Base-by-base conservation (phyloP, 2,888 invertebrate species). In the Xestia ashworthii region DNA sequence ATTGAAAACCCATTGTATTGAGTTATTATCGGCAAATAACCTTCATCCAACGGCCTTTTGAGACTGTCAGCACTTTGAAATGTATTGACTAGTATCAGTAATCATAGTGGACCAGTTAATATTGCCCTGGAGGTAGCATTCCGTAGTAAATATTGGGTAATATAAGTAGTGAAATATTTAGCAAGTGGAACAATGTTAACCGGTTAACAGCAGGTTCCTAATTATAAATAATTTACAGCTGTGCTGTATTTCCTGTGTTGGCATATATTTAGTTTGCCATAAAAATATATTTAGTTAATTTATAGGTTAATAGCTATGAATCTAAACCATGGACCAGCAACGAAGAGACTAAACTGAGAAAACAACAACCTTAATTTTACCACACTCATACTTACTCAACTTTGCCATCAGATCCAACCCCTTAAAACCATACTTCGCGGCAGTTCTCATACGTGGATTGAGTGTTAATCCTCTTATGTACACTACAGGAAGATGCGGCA, bases 1-100 rank as follows among this genome's bases (percentile, higher is more conserved):
- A 87, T 87, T 80, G 75, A 76, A 83, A 81, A 80, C 68, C 70
- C 66, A 84, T 89, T 88, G 88, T 83, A 69, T 69, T 83, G 78
- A 81, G 66, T 78, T 82, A 70, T 76, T 87, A 80, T 80, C 81
- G 76, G 75, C 66, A 62, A 75, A 71, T 76, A 80, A 72, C 78
- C 82, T 84, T 82, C 71, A 65, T 68, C n/a, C 41, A 71, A 78
- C 81, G 82, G 84, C 82, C 83, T 89, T 83, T 79, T 55, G 77
- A 84, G 73, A 81, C 44, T 78, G 76, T 69, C 80, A 72, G 44
- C 71, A 71, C 50, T 73, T 46, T 1, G 38, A 69, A 71, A 72
- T 73, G 25, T 82, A 79, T 62, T 41, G 46, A 14, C 38, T 50
- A 25, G 53, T 71, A 70, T n/a, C 75, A 53, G 53, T 75, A 32